phyloP scores from a whole-genome alignment of 2,888 invertebrate species.

The Conus canariensis region DNA sequence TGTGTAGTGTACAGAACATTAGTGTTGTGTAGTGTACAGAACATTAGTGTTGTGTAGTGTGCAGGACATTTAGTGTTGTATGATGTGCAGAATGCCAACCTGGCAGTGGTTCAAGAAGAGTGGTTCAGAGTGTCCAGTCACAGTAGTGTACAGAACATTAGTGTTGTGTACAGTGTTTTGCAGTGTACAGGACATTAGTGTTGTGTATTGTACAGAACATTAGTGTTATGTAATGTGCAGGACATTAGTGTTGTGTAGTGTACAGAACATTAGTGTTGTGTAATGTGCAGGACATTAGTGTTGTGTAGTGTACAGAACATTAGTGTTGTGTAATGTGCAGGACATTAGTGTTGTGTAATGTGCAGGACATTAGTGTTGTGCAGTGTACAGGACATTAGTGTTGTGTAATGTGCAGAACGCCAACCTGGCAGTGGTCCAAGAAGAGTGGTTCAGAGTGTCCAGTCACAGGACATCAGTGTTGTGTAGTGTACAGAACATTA shows the following conservation, averaged over 20 bases:
- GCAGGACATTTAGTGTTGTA: too few relatives aligned
- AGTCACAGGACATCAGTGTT: constrained; percentile 82
- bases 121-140: constrained; percentile 91
- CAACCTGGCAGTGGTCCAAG: constrained; percentile 84
- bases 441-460: constrained; percentile 91
- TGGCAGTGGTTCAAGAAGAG: constrained; percentile 87
- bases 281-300: too few relatives aligned
- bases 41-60: constrained; percentile 58
- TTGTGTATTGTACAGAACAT: too few relatives aligned
- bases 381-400: too few relatives aligned
- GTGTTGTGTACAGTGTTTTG: constrained; percentile 27
- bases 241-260: too few relatives aligned
- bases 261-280: too few relatives aligned
- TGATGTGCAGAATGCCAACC: constrained; percentile 55
- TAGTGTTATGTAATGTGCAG: too few relatives aligned
- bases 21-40: constrained; percentile 60
- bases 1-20: too few relatives aligned
- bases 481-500: neutral
- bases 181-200: neutral
- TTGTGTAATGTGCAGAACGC: constrained; percentile 68
- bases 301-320: too few relatives aligned
- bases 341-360: too few relatives aligned
- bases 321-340: too few relatives aligned
- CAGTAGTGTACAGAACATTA: constrained; percentile 76
- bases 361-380: too few relatives aligned